Percentiles rank a stretch among this genome's conserved stretches.
Conservation (phyloP, 30 jellyfish, hydroid and myxozoan species). For the Cassiopea andromeda region DNA sequence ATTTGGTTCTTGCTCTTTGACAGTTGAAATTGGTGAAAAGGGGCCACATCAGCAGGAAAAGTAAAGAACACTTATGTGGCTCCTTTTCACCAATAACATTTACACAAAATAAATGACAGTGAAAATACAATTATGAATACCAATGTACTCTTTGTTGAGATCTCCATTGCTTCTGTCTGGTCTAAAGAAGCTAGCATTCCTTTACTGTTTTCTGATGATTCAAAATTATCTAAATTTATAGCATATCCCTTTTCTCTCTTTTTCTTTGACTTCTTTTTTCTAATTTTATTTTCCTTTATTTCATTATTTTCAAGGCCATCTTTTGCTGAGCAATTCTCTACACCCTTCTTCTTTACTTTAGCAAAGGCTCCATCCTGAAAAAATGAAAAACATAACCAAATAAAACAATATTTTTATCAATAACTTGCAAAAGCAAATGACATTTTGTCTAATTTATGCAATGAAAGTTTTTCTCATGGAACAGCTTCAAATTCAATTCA, state of each 20-base stretch:
- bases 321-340: background rate
- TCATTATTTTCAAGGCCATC: background rate
- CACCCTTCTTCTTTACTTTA: slow-evolving; percentile 3
- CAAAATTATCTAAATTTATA: background rate
- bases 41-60: too few species aligned
- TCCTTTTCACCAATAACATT: background rate
- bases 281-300: background rate
- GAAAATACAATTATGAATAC: too few species aligned
- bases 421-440: too few species aligned
- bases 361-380: slow-evolving; percentile 4
- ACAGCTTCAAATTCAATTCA: too few species aligned
- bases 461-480: too few species aligned
- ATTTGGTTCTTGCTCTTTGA: too few species aligned
- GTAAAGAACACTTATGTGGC: background rate
- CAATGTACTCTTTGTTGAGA: background rate
- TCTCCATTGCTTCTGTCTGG: background rate
- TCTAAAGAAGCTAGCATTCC: background rate
- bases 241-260: background rate
- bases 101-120: background rate
- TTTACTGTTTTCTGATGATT: background rate
- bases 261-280: background rate
- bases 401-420: background rate
- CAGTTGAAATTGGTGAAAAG: too few species aligned
- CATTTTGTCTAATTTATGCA: too few species aligned
- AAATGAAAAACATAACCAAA: background rate